Evolutionary conservation across 2,797 vertebrate genomes (phyloP), one percentile per base, ranked within the genome.

Genomic region (Acanthornis magna): DNA sequence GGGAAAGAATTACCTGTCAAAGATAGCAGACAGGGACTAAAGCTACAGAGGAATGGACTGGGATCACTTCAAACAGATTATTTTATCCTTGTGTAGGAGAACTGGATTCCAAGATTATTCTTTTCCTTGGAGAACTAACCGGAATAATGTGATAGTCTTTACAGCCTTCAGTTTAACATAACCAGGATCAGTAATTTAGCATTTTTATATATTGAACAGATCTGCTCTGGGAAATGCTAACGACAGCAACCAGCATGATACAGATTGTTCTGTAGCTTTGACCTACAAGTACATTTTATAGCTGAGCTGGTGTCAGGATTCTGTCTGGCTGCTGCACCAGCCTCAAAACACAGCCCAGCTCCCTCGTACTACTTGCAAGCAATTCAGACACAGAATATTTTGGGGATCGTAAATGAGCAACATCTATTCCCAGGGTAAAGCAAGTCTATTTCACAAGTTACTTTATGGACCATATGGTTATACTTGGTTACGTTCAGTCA

Each of bases 361-460:
- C 81, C 65, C 76, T 95, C n/a, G 5, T 55, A 65, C 72, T 85
- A 48, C 68, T 78, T 88, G 68, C 65, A 91, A 86, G 65, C 45
- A 84, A 73, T 87, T 91, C 82, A 92, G 79, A 88, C 72, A 51
- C 30, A 83, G 89, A 93, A 91, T 93, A 93, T 89, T 96, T 85
- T 75, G 92, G 84, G 75, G 58, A 93, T 89, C 32, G 25, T 92
- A 93, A 96, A 95, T 91, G 89, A 95, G 89, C 95, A 96, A 83
- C 87, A 58, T 94, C 60, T 91, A 95, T 95, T 92, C 93, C 93
- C 92, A 92, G 83, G 87, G 81, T 95, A 96, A 95, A 77, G 89
- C 75, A 92, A 96, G 85, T 68, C 95, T 96, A 87, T 95, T 96
- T 95, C 95, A 93, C 93, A 96, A 96, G 94, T 96, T 96, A 95